Percentiles rank a stretch among this genome's conserved stretches.
Evolutionary conservation across 2,797 vertebrate genomes (phyloP).

Genomic region (Ceyx erithaca): DNA sequence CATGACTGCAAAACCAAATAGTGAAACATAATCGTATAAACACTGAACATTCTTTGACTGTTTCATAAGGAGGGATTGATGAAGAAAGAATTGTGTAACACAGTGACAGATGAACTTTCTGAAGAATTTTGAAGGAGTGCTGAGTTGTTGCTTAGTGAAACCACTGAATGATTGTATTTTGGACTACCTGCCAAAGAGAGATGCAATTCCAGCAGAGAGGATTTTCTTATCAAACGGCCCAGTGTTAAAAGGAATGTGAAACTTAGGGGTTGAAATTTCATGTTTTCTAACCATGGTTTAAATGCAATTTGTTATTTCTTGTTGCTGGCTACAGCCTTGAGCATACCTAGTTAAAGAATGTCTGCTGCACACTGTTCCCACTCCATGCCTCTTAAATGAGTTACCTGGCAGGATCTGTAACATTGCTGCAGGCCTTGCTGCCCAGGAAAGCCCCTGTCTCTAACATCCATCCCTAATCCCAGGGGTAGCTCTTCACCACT

Average conservation of each 20-base stretch:
- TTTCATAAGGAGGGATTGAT: neutral
- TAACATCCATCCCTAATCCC: neutral
- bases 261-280: neutral
- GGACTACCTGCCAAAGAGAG: neutral
- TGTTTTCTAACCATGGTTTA: neutral
- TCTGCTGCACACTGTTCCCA: neutral
- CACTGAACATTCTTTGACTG: slow-evolving; percentile 24
- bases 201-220: neutral
- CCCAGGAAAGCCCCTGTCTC: neutral
- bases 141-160: slow-evolving; percentile 1
- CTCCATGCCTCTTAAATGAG: neutral
- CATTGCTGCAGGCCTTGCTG: neutral
- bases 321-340: neutral
- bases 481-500: neutral
- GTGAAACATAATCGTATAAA: slow-evolving; percentile 32
- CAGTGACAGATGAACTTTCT: neutral
- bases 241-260: neutral
- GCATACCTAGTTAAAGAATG: neutral
- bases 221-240: neutral
- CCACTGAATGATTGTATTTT: neutral
- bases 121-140: slow-evolving; percentile 18
- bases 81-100: slow-evolving; percentile 39
- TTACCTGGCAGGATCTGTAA: neutral
- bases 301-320: slow-evolving; percentile 14
- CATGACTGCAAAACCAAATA: slow-evolving; percentile 5